phyloP scores from a whole-genome alignment of 2,888 invertebrate species.

The Dasysyrphus albostriatus region DNA sequence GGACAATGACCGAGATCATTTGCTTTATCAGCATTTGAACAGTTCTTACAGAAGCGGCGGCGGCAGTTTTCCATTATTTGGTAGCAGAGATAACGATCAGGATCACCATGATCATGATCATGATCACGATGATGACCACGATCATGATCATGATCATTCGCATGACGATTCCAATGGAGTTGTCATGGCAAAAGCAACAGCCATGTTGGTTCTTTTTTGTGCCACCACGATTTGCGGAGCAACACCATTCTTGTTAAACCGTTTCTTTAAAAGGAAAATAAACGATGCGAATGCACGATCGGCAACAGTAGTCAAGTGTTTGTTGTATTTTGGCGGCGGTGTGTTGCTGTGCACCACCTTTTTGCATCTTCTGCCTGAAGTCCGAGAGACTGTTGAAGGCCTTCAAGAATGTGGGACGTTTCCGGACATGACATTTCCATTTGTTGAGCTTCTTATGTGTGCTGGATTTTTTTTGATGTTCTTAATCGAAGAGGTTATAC shows the following conservation, averaged over 20 bases:
- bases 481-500: conserved; percentile 91
- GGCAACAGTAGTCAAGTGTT: conserved; percentile 85
- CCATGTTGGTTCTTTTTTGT: conserved; percentile 91
- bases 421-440: conserved; percentile 86
- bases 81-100: background rate
- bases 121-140: background rate
- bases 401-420: conserved; percentile 85
- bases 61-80: background rate
- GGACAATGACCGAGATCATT: conserved; percentile 44
- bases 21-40: background rate
- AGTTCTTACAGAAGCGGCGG: background rate
- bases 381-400: conserved; percentile 88
- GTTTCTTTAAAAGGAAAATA: conserved; percentile 87
- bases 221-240: conserved; percentile 91
- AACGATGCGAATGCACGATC: conserved; percentile 80
- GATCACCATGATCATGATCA: background rate
- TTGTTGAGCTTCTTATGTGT: conserved; percentile 90
- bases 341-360: conserved; percentile 93
- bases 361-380: conserved; percentile 92
- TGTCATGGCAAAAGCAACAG: conserved; percentile 89
- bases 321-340: conserved; percentile 93
- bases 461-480: conserved; percentile 91
- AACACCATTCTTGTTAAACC: conserved; percentile 89
- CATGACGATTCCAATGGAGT: conserved; percentile 84
- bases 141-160: conserved; percentile 74